Base-by-base conservation (phyloP, 2,888 invertebrate species). In the Syrphus vitripennis region DNA sequence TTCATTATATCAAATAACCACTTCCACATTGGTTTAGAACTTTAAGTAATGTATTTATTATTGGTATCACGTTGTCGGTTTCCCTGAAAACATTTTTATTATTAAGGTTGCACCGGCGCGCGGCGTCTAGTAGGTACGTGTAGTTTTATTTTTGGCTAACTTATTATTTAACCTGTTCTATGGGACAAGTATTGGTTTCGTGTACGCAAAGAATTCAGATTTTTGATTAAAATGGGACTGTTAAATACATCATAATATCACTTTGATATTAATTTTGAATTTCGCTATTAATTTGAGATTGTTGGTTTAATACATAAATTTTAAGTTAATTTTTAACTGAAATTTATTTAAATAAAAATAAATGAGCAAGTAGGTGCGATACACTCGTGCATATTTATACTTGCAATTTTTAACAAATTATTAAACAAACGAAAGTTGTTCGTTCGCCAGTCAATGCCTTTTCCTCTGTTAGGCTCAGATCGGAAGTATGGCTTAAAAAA, bases 21-120 rank as follows among this genome's bases (percentile, higher is more conserved):
- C 65, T 65, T 65, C 63, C 63, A 65, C 45, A 65, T 65, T 45
- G 29, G 29, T 10, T 45, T 65, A 65, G 63, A 65, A 65, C 63
- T 65, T 42, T 45, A 19, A 45, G 12, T 31, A 3, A 65, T 16
- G n/a, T 65, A 31, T 65, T 65, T 42, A 65, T 65, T 65, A 65
- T 65, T 65, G 45, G 42, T 14, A 65, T 65, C 65, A 65, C 45
- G 65, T 45, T 65, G 45, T 65, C 19, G 65, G 42, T 65, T 65
- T 31, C 65, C 65, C 65, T 65, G 65, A 42, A 65, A 26, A 45
- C 65, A 65, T 65, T 65, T 65, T 45, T 31, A 45, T 42, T 12
- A 31, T 65, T 45, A 31, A 65, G 65, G 65, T 65, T 65, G 65
- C 29, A 26, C 16, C 26, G 37, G 57, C 16, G 4, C 21, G 48